Conservation (phyloP, 2,797 vertebrate genomes). For the Falco berigora region DNA sequence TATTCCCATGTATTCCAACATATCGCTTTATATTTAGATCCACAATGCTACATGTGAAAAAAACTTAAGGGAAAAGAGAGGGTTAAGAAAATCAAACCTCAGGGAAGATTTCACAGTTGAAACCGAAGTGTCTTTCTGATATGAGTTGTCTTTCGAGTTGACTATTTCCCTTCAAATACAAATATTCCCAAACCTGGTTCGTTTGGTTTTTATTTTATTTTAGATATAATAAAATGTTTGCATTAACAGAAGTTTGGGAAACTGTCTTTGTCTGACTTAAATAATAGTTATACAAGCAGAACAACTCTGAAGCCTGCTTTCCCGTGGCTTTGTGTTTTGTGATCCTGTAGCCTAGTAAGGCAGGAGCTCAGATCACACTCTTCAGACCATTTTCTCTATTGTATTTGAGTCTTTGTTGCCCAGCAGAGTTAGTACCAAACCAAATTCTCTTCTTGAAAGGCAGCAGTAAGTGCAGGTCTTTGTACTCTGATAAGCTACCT, state of each 20-base stretch:
- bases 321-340: not conserved
- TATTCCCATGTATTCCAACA: not conserved
- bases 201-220: not conserved
- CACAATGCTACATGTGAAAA: not conserved
- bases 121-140: not conserved
- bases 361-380: not conserved
- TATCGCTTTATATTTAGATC: not conserved
- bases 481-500: not conserved
- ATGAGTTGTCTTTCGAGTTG: not conserved
- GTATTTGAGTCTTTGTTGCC: not conserved
- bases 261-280: not conserved
- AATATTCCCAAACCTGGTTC: not conserved
- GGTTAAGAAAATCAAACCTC: not conserved
- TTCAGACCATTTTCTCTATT: not conserved
- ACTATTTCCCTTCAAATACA: not conserved
- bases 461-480: not conserved
- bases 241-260: not conserved
- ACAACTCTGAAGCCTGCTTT: not conserved
- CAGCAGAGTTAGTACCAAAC: not conserved
- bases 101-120: not conserved
- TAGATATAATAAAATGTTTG: not conserved
- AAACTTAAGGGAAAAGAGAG: not conserved
- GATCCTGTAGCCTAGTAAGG: not conserved
- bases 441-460: not conserved
- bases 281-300: not conserved